phyloP scores from a whole-genome alignment of 1,140 invertebrate species.

The Tigriopus japonicus region DNA sequence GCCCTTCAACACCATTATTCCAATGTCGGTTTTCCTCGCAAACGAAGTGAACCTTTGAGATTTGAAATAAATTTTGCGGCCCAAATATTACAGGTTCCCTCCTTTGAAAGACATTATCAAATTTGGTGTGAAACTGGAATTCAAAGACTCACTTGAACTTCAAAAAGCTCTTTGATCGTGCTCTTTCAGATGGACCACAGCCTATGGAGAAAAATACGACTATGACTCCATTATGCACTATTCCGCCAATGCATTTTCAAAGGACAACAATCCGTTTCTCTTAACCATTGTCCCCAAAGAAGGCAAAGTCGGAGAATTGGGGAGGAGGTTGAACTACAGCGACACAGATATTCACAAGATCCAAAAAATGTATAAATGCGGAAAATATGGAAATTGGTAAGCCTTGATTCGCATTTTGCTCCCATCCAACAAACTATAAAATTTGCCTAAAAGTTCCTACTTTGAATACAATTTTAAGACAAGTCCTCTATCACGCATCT shows the following conservation, averaged over 20 bases:
- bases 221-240: constrained; percentile 15
- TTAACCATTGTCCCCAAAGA: background rate
- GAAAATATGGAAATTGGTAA: constrained; percentile 6
- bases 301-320: background rate
- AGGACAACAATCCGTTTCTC: background rate
- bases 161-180: background rate
- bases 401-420: background rate
- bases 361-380: constrained; percentile 12
- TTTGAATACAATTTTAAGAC: background rate
- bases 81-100: too few species aligned
- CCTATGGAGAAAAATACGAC: constrained; percentile 13
- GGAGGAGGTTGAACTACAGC: background rate
- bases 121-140: background rate
- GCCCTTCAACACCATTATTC: too few species aligned
- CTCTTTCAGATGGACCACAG: constrained; percentile 9
- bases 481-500: background rate
- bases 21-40: too few species aligned
- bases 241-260: constrained; percentile 9
- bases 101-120: too few species aligned
- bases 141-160: background rate
- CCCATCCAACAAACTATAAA: too few species aligned
- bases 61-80: too few species aligned
- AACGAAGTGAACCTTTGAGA: too few species aligned
- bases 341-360: background rate
- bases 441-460: background rate